A percentile compares a stretch with the other conserved stretches of the same genome.
Conservation (phyloP, 1,140 invertebrate species). For the Olivierus martensii region DNA sequence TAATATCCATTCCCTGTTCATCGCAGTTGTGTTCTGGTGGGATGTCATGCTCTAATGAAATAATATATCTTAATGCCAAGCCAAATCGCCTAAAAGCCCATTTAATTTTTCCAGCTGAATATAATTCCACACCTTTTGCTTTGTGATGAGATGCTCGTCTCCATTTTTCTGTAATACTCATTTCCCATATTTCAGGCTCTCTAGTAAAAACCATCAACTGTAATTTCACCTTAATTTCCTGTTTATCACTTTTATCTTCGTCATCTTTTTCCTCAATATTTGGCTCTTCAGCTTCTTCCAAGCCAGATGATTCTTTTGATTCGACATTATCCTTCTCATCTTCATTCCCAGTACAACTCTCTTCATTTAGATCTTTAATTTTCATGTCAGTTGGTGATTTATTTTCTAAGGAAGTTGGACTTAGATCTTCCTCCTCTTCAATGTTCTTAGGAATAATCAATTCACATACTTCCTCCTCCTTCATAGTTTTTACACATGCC, state of each 20-base stretch:
- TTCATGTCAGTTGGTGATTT: neutral
- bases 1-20: slow-evolving; percentile 34
- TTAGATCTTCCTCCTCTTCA: neutral
- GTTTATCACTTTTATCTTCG: neutral
- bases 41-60: slow-evolving; percentile 29
- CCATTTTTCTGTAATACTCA: slow-evolving; percentile 27
- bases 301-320: neutral
- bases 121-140: slow-evolving; percentile 32
- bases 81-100: slow-evolving; percentile 43
- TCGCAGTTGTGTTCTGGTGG: slow-evolving; percentile 3
- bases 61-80: slow-evolving; percentile 47
- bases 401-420: neutral
- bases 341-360: neutral
- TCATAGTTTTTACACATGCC: slow-evolving; percentile 12
- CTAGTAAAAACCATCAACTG: slow-evolving; percentile 11
- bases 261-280: neutral
- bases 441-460: neutral
- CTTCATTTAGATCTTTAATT: neutral
- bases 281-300: neutral
- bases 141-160: slow-evolving; percentile 27
- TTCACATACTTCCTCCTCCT: slow-evolving; percentile 11
- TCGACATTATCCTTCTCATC: neutral
- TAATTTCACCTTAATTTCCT: neutral
- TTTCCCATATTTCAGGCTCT: slow-evolving; percentile 18
- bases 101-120: slow-evolving; percentile 25